Evolutionary conservation across 1,140 invertebrate genomes (phyloP), one percentile per base, ranked within the genome.

Genomic region (Drosophila arizonae): DNA sequence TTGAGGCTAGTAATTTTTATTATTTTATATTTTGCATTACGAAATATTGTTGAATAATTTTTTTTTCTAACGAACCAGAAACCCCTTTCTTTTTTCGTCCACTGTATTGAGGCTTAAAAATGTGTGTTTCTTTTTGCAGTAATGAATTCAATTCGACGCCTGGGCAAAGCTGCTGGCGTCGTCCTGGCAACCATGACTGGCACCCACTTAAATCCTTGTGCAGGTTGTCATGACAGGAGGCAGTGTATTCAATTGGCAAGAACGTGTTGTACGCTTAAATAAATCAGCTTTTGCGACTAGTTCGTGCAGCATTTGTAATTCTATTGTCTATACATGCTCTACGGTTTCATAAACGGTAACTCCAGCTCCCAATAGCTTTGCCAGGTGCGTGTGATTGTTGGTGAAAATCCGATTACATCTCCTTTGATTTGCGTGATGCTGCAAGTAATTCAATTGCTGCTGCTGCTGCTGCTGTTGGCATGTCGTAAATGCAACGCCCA

Each of bases 191-290:
- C 67, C 61, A 48, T 36, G 52, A 24, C 21, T 62, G 62, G 39
- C 69, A 58, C 28, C 46, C 54, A 72, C 62, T 51, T 60, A 71
- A 66, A 52, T 72, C 70, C 70, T 68, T 61, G 45, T 61, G 45
- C 46, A 6, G 24, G 50, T 68, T 67, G 48, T 55, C 50, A 70
- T 64, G 68, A 50, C 60, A 43, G 30, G 26, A 43, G 30, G 33
- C 51, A 21, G 26, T 61, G 11, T n/a, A 68, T 61, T 51, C 56
- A 68, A 61, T 60, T 30, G 30, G 39, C 57, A 13, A 21, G 21
- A 61, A 61, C 43, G 45, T 67, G 54, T 52, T 60, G 24, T 60
- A 58, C 57, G 63, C 57, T 41, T 46, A 57, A 73, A 73, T 69
- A 69, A 68, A 69, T 73, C 71, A 62, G 66, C 45, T 39, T 55